Evolutionary conservation across 2,888 invertebrate genomes (phyloP), one percentile per base, ranked within the genome.

Genomic region (Drosophila putrida): DNA sequence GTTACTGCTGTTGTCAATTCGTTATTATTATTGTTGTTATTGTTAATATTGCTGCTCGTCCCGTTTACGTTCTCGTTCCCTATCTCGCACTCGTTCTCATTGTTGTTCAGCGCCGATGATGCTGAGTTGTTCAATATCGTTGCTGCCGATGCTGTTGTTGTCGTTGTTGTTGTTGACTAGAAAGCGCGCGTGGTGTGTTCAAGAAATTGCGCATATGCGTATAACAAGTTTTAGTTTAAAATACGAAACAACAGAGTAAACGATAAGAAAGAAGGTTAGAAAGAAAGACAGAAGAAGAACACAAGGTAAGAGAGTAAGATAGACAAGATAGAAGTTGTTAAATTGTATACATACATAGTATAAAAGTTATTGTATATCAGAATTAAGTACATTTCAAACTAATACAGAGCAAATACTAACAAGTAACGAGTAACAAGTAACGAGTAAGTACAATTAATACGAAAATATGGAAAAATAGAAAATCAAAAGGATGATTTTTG

Each of bases 281-380:
- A 81, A 69, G 72, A 31, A 31, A 31, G 31, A 31, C 5, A 28
- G 57, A 38, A 33, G 33, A 67, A 80, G 68, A 88, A 85, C 59
- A 71, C 71, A 77, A 89, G 81, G 71, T 85, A 84, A 89, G 84
- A 82, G 68, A 86, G 83, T 75, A 71, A 74, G 73, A 67, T 65
- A 76, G 61, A 71, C 71, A 15, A 47, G 44, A 62, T 47, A 46
- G 47, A 57, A 49, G 39, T 57, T 47, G 39, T 62, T 41, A 43
- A 33, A 25, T n/a, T n/a, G n/a, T 39, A 38, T 55, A 57, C 27
- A 51, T 36, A 20, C 43, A 20, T 38, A 15, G 54, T 63, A 31
- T 6, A 20, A 20, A 28, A 4, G 10, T 20, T 20, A 41, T 9
- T 41, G 33, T 54, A 49, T 47, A 53, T 76, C 35, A 43, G 38